Evolutionary conservation across 2,797 vertebrate species (phyloP).

Genomic region (Anisognathus igniventris): DNA sequence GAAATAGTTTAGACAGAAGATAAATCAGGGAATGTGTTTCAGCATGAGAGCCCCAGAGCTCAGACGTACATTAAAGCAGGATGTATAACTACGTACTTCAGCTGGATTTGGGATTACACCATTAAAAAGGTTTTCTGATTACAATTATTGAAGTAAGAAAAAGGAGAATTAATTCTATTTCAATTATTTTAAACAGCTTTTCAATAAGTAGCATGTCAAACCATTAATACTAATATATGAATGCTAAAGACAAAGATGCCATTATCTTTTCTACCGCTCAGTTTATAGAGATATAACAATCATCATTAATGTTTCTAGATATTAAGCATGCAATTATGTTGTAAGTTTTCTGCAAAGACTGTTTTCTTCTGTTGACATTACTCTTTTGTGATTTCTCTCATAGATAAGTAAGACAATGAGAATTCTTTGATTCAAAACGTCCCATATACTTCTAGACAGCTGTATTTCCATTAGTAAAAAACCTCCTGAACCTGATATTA

Average conservation of each 20-base stretch:
- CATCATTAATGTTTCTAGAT: background rate
- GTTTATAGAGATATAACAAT: background rate
- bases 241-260: background rate
- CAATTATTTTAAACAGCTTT: background rate
- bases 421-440: background rate
- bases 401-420: background rate
- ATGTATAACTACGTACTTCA: constrained; percentile 10
- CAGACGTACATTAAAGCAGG: constrained; percentile 12
- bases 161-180: background rate
- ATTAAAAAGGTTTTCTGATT: background rate
- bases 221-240: background rate
- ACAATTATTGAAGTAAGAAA: background rate
- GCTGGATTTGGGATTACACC: background rate
- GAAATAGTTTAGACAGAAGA: constrained; percentile 34
- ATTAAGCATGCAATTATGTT: background rate
- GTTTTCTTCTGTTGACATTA: background rate
- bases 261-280: background rate
- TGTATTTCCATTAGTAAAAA: background rate
- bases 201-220: background rate
- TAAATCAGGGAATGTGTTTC: background rate
- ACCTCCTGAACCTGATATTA: accelerated
- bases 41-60: background rate
- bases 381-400: background rate
- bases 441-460: background rate
- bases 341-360: background rate